Base-by-base conservation (phyloP, 1,140 invertebrate genomes). In the Agrilus planipennis region DNA sequence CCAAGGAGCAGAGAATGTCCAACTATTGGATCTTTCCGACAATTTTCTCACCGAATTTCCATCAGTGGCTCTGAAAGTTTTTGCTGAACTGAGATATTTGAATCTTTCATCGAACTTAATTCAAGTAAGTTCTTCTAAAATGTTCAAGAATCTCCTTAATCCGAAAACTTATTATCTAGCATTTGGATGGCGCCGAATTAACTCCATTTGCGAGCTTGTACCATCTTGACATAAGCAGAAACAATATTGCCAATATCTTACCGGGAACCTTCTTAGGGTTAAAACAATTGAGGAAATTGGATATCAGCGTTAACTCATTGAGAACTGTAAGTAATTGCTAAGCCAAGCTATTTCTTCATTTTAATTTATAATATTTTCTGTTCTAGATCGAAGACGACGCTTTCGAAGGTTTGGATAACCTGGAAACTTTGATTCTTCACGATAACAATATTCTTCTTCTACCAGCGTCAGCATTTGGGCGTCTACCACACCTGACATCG, bases 381-480 rank as follows among this genome's bases (percentile, higher is more conserved):
- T 72, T 72, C 31, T 58, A 89, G 85, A 77, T 89, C 15, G 84
- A 89, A 62, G 85, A 89, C 47, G 81, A 85, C 42, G 79, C 82
- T 0, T 82, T 91, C 52, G 81, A 87, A 53, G 86, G 86, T 1
- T 60, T 92, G 34, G 70, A 73, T 15, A 81, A 73, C 44, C 57
- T 93, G 7, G 76, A 86, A 60, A 79, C 76, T 9, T 63, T 93
- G 5, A 77, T 82, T n/a, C 64, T 93, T 2, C 76, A 79, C 54
- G 88, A 93, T 55, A 91, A 92, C 58, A 89, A 89, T 42, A 83
- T 92, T 30, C 65, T 91, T 0, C 60, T 87, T 2, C 77, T 91
- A 20, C 89, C 89, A 1, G 78, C 81, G 1, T 76, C 78, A 12
- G 84, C 86, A 6, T 61, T 92, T 3, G 76, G 76, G 14, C 71